phyloP scores from a whole-genome alignment of 1,140 invertebrate genomes.

The Eumaeus atala region DNA sequence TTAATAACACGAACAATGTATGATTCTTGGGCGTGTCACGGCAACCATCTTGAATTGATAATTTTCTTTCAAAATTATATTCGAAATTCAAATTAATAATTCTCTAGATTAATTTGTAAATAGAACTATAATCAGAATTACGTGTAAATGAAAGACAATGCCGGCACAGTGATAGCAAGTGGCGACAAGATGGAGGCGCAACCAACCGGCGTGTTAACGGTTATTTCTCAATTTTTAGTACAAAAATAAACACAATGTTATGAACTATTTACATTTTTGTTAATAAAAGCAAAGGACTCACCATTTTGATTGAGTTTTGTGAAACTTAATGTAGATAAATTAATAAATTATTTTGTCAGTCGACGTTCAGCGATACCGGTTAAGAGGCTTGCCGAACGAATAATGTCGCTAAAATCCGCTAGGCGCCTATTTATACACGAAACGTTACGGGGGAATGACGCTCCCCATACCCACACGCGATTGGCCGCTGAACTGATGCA shows the following conservation, averaged over 20 bases:
- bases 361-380: slow-evolving; percentile 68
- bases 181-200: slow-evolving; percentile 62
- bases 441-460: slow-evolving; percentile 45
- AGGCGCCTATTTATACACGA: slow-evolving; percentile 46
- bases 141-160: slow-evolving; percentile 31
- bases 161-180: slow-evolving; percentile 32
- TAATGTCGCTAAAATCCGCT: slow-evolving; percentile 56
- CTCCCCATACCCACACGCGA: slow-evolving; percentile 34
- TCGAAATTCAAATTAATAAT: not conserved
- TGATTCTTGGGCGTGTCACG: slow-evolving; percentile 19
- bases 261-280: too few species aligned
- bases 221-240: slow-evolving; percentile 11
- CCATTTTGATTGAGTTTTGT: slow-evolving; percentile 69
- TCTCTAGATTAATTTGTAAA: not conserved
- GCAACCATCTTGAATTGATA: slow-evolving; percentile 11
- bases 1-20: too few species aligned
- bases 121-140: not conserved
- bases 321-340: slow-evolving; percentile 63
- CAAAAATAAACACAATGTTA: slow-evolving; percentile 11
- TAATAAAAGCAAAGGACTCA: slow-evolving; percentile 55
- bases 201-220: slow-evolving; percentile 38
- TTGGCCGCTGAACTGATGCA: slow-evolving; percentile 53
- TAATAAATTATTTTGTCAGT: slow-evolving; percentile 63
- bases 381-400: slow-evolving; percentile 69
- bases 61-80: not conserved